A percentile compares a stretch with the other conserved stretches of the same genome.
Conservation (phyloP, 1,140 invertebrate species). For the Aethina tumida region DNA sequence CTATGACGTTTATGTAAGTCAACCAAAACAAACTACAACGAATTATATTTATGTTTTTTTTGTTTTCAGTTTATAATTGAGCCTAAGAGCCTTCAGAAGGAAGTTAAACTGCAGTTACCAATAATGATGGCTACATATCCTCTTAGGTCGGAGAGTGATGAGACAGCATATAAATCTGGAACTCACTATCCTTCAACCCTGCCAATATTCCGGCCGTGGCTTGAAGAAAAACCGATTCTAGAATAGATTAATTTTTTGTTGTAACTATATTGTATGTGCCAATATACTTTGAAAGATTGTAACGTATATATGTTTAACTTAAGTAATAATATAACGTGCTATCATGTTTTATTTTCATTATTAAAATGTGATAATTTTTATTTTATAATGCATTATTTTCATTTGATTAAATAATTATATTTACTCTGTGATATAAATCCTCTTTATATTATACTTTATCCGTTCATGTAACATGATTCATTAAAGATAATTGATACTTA, state of each 20-base stretch:
- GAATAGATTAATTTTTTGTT: slow-evolving; percentile 3
- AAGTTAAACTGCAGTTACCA: slow-evolving; percentile 84
- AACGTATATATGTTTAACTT: too few species aligned
- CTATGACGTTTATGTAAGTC: slow-evolving; percentile 90
- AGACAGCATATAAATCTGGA: slow-evolving; percentile 57
- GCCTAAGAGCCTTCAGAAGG: slow-evolving; percentile 84
- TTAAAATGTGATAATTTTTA: too few species aligned
- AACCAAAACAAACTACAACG: slow-evolving; percentile 2
- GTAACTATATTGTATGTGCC: too few species aligned
- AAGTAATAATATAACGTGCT: too few species aligned
- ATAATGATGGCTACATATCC: slow-evolving; percentile 92
- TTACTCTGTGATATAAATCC: too few species aligned
- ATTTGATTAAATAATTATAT: too few species aligned
- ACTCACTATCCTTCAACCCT: slow-evolving; percentile 86
- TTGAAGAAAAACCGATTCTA: slow-evolving; percentile 55
- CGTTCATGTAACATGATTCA: too few species aligned
- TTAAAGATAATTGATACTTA: too few species aligned
- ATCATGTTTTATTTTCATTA: too few species aligned
- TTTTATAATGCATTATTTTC: too few species aligned
- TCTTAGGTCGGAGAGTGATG: slow-evolving; percentile 51
- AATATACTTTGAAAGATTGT: too few species aligned
- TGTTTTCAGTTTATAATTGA: slow-evolving; percentile 75
- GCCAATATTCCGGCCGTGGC: slow-evolving; percentile 85
- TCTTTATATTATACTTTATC: too few species aligned
- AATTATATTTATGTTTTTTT: slow-evolving; percentile 7